Percentiles rank a stretch among this genome's conserved stretches.
phyloP scores from a whole-genome alignment of 2,888 invertebrate species.

The Zootermopsis nevadensis region DNA sequence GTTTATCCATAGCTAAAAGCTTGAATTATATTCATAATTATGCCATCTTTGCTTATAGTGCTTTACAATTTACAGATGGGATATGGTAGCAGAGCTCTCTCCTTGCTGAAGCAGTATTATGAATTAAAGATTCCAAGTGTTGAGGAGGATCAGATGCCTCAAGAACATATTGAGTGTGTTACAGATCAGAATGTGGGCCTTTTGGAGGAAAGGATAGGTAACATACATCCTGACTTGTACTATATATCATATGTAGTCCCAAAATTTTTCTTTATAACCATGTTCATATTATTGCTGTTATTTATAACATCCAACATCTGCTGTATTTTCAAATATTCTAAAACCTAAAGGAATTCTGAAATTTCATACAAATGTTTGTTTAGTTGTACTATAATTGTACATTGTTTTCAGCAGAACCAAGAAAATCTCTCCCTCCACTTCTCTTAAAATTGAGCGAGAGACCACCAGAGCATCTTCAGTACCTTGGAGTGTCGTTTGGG shows the following conservation, averaged over 20 bases:
- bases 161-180: constrained; percentile 65
- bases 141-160: constrained; percentile 66
- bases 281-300: too few species aligned
- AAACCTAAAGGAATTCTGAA: too few species aligned
- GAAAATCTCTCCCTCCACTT: constrained; percentile 87
- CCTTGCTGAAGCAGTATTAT: constrained; percentile 89
- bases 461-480: constrained; percentile 86
- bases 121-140: constrained; percentile 80
- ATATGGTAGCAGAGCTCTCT: constrained; percentile 90
- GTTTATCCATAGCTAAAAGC: too few species aligned
- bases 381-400: constrained; percentile 17
- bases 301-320: too few species aligned
- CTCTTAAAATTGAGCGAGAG: constrained; percentile 88
- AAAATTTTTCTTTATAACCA: too few species aligned
- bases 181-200: constrained; percentile 71
- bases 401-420: constrained; percentile 66
- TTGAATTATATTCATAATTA: too few species aligned
- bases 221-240: constrained; percentile 56
- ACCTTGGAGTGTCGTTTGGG: constrained; percentile 95
- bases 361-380: too few species aligned
- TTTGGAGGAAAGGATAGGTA: constrained; percentile 76
- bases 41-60: too few species aligned
- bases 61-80: constrained; percentile 80
- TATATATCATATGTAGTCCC: too few species aligned
- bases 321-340: too few species aligned